Percentiles rank a stretch among this genome's conserved stretches.
phyloP scores from a whole-genome alignment of 2,797 vertebrate genomes.

The Sardinella longiceps region DNA sequence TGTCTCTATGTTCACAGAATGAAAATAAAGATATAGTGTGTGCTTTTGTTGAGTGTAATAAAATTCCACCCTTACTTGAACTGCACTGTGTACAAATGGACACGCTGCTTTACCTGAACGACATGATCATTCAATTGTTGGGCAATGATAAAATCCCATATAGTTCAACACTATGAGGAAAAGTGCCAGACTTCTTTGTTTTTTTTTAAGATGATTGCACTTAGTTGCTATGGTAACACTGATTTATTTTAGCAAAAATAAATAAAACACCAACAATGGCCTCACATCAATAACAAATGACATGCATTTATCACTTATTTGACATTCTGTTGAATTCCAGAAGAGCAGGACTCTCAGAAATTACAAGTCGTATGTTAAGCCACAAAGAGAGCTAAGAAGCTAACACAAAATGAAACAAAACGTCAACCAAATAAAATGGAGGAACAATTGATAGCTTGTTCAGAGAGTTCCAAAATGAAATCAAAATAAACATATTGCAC shows the following conservation, averaged over 20 bases:
- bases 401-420: constrained; percentile 72
- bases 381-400: constrained; percentile 57
- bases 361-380: constrained; percentile 62
- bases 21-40: not conserved
- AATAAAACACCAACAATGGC: constrained; percentile 84
- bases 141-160: constrained; percentile 81
- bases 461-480: constrained; percentile 64
- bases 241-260: constrained; percentile 86
- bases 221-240: constrained; percentile 87
- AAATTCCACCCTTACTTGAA: constrained; percentile 72
- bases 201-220: constrained; percentile 88
- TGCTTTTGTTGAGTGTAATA: constrained; percentile 57
- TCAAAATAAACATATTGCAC: constrained; percentile 79
- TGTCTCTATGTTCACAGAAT: not conserved
- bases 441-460: constrained; percentile 61
- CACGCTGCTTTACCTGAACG: constrained; percentile 49
- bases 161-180: constrained; percentile 79
- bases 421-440: constrained; percentile 59
- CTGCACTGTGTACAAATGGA: constrained; percentile 73
- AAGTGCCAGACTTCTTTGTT: constrained; percentile 53
- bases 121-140: constrained; percentile 72
- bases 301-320: constrained; percentile 83
- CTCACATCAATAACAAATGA: constrained; percentile 80
- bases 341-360: constrained; percentile 61
- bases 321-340: constrained; percentile 77